Conservation (phyloP, 2,888 invertebrate species). For the Apamea sordens region DNA sequence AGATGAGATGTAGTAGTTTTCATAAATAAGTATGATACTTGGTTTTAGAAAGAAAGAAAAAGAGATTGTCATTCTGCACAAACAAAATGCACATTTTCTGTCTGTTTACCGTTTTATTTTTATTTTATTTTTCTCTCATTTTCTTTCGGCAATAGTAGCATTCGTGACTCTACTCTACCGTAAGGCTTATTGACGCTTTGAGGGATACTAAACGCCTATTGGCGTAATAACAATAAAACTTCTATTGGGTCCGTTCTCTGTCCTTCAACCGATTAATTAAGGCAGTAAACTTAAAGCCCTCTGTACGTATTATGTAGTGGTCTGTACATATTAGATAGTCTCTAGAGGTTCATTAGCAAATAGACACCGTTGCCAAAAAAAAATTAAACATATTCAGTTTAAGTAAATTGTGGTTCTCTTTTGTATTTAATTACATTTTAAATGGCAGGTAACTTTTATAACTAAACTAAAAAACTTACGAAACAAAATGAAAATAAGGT, state of each 20-base stretch:
- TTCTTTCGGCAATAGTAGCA: background rate
- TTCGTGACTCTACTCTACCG: background rate
- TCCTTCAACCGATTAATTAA: constrained; percentile 1
- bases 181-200: background rate
- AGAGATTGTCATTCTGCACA: background rate
- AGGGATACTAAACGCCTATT: background rate
- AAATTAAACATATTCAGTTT: background rate
- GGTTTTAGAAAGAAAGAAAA: background rate
- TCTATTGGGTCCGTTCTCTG: background rate
- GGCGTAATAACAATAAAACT: background rate
- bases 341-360: background rate
- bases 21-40: background rate
- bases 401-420: background rate
- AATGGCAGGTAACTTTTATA: background rate
- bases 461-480: background rate
- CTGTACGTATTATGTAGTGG: no score
- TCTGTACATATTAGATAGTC: no score
- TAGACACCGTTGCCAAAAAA: background rate
- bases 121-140: background rate
- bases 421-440: background rate
- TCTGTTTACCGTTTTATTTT: background rate
- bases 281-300: background rate
- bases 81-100: no score
- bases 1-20: background rate
- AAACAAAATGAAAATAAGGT: background rate